Evolutionary conservation across 2,888 invertebrate species (phyloP), one percentile per base, ranked within the genome.

Genomic region (Lepeophtheirus nordmannii): DNA sequence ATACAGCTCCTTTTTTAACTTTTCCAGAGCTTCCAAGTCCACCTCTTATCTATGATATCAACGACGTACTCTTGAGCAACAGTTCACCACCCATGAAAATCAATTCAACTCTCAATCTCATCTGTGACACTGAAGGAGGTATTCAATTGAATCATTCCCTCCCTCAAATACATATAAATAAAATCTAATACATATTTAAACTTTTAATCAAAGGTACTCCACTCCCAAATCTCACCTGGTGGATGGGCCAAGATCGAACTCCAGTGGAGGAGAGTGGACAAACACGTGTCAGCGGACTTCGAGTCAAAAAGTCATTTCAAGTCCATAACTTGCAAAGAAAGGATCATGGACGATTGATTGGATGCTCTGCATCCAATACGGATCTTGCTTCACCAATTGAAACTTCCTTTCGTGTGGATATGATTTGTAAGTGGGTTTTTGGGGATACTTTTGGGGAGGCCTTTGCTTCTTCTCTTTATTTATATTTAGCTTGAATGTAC

Each of bases 11-110:
- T 30, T 30, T 7, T 30, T 7, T 30, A 30, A 30, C 11, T 23
- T 11, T 60, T 60, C 60, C 60, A 60, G 60, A 60, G 38, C 60
- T 60, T 20, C 60, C 60, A 22, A 60, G 60, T 7, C 60, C 60
- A 23, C 60, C 60, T 11, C 17, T 46, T 8, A 46, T 46, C 53
- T 46, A 46, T 46, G 53, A 46, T 17, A 46, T 46, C n/a, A 46
- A 46, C 17, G 53, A 46, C 53, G 53, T 46, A 14, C 14, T 46
- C 8, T 8, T 46, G 8, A 46, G 8, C 53, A 17, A 46, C 14
- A 8, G 3, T 3, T 60, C 60, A 7, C 60, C 60, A 60, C 60
- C 60, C 30, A 37, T 60, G 23, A 23, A 17, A 22, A 60, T 60
- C 60, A 60, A 60, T 30, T 23, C 60, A 17, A 60, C 60, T 17